Conservation (phyloP, 1,140 invertebrate species). For the Agrypnia vestita region DNA sequence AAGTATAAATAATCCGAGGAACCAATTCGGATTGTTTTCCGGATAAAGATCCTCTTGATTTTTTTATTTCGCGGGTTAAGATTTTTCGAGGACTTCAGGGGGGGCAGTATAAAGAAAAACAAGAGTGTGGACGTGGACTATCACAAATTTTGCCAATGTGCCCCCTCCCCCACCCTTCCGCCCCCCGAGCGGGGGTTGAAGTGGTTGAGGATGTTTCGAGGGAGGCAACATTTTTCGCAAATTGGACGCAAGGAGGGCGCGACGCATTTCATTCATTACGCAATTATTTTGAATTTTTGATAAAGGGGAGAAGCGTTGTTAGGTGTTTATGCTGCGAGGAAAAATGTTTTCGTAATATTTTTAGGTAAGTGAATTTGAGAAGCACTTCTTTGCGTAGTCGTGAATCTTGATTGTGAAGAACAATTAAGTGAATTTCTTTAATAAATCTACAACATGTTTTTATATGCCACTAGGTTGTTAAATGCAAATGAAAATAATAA, state of each 20-base stretch:
- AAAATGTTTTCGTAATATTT: neutral
- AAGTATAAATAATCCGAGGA: too few species aligned
- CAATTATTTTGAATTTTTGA: constrained; percentile 57
- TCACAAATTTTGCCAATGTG: constrained; percentile 59
- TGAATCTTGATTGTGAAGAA: too few species aligned
- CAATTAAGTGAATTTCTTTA: too few species aligned
- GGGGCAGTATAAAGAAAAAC: constrained; percentile 2
- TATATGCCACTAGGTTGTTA: too few species aligned
- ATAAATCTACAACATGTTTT: too few species aligned
- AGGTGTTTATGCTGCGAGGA: neutral
- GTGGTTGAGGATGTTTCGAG: constrained; percentile 10
- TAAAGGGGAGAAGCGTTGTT: constrained; percentile 35
- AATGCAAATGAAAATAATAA: too few species aligned
- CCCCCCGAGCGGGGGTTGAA: neutral
- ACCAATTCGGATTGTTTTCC: neutral
- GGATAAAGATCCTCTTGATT: neutral
- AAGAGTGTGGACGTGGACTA: constrained; percentile 51
- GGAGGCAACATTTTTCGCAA: constrained; percentile 35
- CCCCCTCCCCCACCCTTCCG: constrained; percentile 9
- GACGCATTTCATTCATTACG: constrained; percentile 58
- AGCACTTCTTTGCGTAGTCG: neutral
- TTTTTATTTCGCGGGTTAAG: constrained; percentile 1
- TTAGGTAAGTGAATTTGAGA: neutral
- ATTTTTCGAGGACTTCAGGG: neutral
- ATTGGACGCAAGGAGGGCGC: constrained; percentile 35